Evolutionary conservation across 2,888 invertebrate species (phyloP).

Genomic region (Epistrophe eligans): DNA sequence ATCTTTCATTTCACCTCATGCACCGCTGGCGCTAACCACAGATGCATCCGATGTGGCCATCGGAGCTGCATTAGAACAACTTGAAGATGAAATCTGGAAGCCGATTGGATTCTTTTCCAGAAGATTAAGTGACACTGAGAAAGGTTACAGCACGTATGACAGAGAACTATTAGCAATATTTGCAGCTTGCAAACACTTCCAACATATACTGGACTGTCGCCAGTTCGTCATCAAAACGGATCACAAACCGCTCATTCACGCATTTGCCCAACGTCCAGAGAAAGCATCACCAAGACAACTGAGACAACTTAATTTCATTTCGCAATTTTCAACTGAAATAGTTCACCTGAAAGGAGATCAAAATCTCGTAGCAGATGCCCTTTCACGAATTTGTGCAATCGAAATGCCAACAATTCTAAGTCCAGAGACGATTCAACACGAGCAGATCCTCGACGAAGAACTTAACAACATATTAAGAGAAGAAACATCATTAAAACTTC

Average conservation of each 20-base stretch:
- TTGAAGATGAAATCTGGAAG: no score
- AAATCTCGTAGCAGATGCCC: no score
- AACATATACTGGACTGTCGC: neutral
- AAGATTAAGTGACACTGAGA: no score
- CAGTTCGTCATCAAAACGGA: neutral
- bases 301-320: constrained; percentile 37
- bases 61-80: no score
- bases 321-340: constrained; percentile 64
- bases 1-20: neutral
- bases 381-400: constrained; percentile 3
- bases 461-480: constrained; percentile 15
- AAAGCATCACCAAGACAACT: constrained; percentile 63
- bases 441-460: constrained; percentile 51
- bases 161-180: no score
- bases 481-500: constrained; percentile 6
- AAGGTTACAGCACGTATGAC: no score
- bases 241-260: neutral
- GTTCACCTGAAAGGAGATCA: constrained; percentile 5
- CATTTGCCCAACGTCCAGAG: constrained; percentile 72
- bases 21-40: no score
- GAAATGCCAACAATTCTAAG: constrained; percentile 56
- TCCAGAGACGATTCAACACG: constrained; percentile 47
- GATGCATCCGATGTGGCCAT: no score
- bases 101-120: no score
- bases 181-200: no score